phyloP scores from a whole-genome alignment of 2,113 vertebrate species.

The Crotalus helleri region DNA sequence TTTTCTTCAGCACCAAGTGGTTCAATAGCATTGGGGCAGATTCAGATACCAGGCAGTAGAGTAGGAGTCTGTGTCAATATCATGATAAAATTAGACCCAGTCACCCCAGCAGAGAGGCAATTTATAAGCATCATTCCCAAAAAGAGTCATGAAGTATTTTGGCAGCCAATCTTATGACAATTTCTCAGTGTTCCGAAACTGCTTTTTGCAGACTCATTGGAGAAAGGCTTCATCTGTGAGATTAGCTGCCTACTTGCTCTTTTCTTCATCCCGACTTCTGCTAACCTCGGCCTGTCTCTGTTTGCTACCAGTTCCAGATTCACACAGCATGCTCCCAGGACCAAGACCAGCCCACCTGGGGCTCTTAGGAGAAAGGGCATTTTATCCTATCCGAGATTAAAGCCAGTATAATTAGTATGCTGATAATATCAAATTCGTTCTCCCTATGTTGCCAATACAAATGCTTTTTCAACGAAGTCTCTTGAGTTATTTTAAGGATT shows the following conservation, averaged over 20 bases:
- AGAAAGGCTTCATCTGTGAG: not conserved
- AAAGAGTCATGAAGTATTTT: not conserved
- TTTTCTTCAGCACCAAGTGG: not conserved
- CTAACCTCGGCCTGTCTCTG: not conserved
- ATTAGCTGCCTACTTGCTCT: not conserved
- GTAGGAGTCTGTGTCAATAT: not conserved
- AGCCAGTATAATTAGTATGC: not conserved
- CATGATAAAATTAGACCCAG: not conserved
- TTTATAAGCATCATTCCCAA: not conserved
- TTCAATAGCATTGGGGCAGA: not conserved
- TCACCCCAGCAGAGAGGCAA: not conserved
- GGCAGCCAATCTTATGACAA: not conserved
- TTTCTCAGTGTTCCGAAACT: not conserved
- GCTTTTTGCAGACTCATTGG: conserved; percentile 1
- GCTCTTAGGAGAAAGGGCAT: not conserved
- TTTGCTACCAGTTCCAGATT: not conserved
- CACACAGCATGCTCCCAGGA: not conserved
- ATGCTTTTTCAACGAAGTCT: not conserved
- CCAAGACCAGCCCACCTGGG: not conserved
- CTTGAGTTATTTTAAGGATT: not conserved
- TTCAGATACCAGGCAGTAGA: not conserved
- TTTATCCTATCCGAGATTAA: not conserved
- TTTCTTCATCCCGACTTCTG: not conserved
- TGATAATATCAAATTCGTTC: conserved; percentile 15
- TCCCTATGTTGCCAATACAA: conserved; percentile 22